phyloP scores from a whole-genome alignment of 1,140 invertebrate species.

The Drosophila repletoides region DNA sequence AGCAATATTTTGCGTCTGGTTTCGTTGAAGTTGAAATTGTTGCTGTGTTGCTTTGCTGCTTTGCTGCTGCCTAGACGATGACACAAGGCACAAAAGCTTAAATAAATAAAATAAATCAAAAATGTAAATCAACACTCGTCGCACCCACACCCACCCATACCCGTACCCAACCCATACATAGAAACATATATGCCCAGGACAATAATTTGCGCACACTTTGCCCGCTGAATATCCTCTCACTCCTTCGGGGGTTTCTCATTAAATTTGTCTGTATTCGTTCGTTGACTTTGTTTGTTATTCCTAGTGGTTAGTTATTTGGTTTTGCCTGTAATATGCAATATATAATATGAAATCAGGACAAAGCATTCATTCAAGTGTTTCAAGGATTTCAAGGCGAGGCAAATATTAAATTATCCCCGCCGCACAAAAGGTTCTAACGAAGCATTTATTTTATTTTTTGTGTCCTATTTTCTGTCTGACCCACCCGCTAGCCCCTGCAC shows the following conservation, averaged over 20 bases:
- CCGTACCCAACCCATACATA: slow-evolving; percentile 3
- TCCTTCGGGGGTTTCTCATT: slow-evolving; percentile 50
- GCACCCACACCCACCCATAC: slow-evolving; percentile 12
- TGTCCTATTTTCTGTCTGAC: neutral
- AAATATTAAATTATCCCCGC: slow-evolving; percentile 70
- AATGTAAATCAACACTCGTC: slow-evolving; percentile 75
- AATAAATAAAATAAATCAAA: slow-evolving; percentile 81
- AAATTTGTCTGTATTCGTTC: slow-evolving; percentile 55
- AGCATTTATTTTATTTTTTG: slow-evolving; percentile 66
- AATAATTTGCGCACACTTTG: slow-evolving; percentile 61
- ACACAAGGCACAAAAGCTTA: slow-evolving; percentile 60
- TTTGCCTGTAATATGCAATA: slow-evolving; percentile 43
- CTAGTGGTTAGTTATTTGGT: slow-evolving; percentile 64
- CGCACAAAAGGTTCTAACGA: slow-evolving; percentile 72
- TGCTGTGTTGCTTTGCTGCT: no score
- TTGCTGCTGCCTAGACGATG: slow-evolving; percentile 55
- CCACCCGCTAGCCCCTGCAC: neutral
- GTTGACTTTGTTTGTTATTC: slow-evolving; percentile 54
- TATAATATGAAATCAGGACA: slow-evolving; percentile 70
- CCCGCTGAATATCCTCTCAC: neutral
- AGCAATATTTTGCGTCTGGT: slow-evolving; percentile 52
- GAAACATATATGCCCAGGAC: slow-evolving; percentile 15
- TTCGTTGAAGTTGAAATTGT: slow-evolving; percentile 24
- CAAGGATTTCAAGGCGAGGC: slow-evolving; percentile 46
- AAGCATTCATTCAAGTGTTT: slow-evolving; percentile 68